Percentiles rank a stretch among this genome's conserved stretches.
These are phyloP conservation scores for Odontomyia ornata DNA, from an alignment of 2,888 invertebrate genomes.

Conservation along the genomic window DNA sequence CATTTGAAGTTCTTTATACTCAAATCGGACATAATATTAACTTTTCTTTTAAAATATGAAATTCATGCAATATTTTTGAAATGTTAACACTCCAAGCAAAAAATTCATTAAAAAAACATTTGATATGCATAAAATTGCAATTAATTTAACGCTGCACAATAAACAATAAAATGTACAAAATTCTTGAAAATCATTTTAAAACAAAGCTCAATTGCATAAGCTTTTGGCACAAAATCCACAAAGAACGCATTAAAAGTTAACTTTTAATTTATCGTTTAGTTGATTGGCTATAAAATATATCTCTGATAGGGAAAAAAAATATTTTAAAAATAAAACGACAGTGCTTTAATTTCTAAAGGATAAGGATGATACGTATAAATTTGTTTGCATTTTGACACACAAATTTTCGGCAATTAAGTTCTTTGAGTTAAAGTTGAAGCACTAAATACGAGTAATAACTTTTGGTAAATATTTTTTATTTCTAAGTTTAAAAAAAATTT, in stretches of 20 bases:
- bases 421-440: too few relatives aligned
- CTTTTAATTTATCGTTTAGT: background rate
- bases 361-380: too few relatives aligned
- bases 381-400: too few relatives aligned
- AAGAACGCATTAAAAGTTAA: constrained; percentile 22
- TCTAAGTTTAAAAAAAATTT: too few relatives aligned
- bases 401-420: too few relatives aligned
- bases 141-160: background rate
- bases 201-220: background rate
- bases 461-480: too few relatives aligned
- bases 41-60: constrained; percentile 13
- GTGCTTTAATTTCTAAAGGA: too few relatives aligned
- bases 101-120: background rate
- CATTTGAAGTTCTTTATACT: too few relatives aligned
- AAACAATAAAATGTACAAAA: constrained; percentile 16
- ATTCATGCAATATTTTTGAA: constrained; percentile 35
- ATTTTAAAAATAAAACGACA: too few relatives aligned
- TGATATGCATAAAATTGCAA: background rate
- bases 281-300: background rate
- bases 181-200: background rate
- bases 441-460: too few relatives aligned
- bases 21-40: too few relatives aligned
- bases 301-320: too few relatives aligned
- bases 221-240: constrained; percentile 11
- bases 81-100: constrained; percentile 32